Evolutionary conservation across 2,888 invertebrate genomes (phyloP).

Genomic region (Pristionchus maxplancki): DNA sequence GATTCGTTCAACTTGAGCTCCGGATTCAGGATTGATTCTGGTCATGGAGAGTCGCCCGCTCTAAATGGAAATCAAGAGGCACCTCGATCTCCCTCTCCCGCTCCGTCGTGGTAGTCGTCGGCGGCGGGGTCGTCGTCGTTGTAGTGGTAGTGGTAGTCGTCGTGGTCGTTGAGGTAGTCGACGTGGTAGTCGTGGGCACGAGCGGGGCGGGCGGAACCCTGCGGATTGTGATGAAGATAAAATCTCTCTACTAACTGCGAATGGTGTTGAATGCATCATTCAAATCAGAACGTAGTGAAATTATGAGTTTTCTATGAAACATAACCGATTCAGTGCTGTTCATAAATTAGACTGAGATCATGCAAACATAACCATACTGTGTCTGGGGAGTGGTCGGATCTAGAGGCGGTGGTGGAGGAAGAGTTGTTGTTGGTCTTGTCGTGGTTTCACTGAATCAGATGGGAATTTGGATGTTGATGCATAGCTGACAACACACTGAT

Average conservation of each 20-base stretch:
- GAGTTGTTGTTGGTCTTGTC: not conserved
- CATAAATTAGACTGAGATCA: not conserved
- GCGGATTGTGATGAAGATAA: no score
- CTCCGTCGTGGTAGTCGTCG: not conserved
- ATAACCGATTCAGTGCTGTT: not conserved
- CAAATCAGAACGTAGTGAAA: no score
- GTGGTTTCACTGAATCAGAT: not conserved
- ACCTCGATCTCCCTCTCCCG: constrained; percentile 24
- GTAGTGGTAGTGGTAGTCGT: constrained; percentile 8
- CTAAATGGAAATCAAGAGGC: not conserved
- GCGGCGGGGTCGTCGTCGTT: not conserved
- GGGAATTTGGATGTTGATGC: no score
- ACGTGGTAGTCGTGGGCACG: not conserved
- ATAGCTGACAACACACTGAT: not conserved
- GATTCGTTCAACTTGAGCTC: not conserved
- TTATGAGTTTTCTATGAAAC: not conserved
- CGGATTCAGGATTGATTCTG: no score
- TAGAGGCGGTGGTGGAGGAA: constrained; percentile 25
- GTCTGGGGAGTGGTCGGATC: constrained; percentile 23
- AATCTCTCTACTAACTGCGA: no score
- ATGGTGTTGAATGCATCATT: no score
- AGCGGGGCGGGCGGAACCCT: constrained; percentile 21
- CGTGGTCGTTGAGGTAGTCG: constrained; percentile 5
- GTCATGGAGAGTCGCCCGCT: no score
- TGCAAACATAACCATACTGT: not conserved